phyloP scores from a whole-genome alignment of 2,888 invertebrate species.

The Carpatolechia fugitivella region DNA sequence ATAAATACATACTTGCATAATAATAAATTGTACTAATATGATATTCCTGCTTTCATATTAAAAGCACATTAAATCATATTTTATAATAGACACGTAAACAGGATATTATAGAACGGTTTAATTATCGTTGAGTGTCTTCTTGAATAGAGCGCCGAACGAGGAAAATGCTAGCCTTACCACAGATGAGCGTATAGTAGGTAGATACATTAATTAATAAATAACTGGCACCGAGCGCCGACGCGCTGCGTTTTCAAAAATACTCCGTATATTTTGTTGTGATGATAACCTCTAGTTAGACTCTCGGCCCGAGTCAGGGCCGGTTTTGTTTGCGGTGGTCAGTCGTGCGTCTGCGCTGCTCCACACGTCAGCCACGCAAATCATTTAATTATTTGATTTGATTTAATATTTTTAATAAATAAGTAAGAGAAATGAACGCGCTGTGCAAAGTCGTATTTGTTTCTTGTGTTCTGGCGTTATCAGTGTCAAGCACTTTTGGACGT shows the following conservation, averaged over 20 bases:
- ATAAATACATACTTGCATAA: too few relatives aligned
- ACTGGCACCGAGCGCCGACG: conserved; percentile 12
- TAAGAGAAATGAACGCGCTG: neutral
- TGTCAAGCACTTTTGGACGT: conserved; percentile 36
- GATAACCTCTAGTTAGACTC: conserved; percentile 56
- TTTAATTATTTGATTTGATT: neutral
- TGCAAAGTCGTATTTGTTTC: conserved; percentile 17
- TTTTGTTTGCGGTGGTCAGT: conserved; percentile 48
- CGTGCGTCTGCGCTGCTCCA: conserved; percentile 43
- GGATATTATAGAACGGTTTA: too few relatives aligned
- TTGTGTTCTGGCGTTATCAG: conserved; percentile 32
- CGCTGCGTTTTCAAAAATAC: conserved; percentile 36
- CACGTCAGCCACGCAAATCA: conserved; percentile 10
- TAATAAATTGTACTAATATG: too few relatives aligned
- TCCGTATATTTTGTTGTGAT: conserved; percentile 32
- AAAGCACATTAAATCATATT: too few relatives aligned
- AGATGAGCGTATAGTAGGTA: conserved; percentile 10
- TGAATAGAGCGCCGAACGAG: conserved; percentile 5
- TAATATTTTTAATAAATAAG: neutral
- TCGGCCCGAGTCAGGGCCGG: conserved; percentile 47
- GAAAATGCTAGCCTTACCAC: conserved; percentile 17
- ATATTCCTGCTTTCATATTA: too few relatives aligned
- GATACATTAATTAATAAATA: conserved; percentile 14
- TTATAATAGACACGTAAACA: too few relatives aligned
- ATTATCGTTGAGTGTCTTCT: too few relatives aligned